Evolutionary conservation across 1,140 invertebrate genomes (phyloP), one percentile per base, ranked within the genome.

Genomic region (Tigriopus japonicus): DNA sequence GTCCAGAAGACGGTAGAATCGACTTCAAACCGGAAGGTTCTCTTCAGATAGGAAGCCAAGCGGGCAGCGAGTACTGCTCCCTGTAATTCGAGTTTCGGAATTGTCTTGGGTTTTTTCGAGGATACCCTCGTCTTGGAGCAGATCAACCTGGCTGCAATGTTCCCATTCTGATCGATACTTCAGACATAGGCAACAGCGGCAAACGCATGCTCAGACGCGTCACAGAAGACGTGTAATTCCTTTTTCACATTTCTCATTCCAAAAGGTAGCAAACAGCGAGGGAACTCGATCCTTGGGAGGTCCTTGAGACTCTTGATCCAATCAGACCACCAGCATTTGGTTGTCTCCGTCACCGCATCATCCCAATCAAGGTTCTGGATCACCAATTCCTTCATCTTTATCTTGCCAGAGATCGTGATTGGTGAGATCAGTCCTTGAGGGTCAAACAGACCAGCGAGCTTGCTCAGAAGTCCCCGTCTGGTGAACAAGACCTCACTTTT

Each of bases 11-110:
- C 12, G 12, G 28, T 35, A 42, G 28, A 3, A 13, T 54, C 7
- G 12, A 63, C 19, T 24, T 60, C 54, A 0, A 62, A 12, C 40
- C 51, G 15, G 10, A 62, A 52, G 6, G 53, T 17, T 15, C 63
- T 14, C 21, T 13, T 12, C 5, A 65, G 54, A 0, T 43, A 35
- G 0, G 41, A 52, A 17, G 28, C 28, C 28, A 71, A 54, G 6
- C 67, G 65, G 3, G 69, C 66, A 7, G 75, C 60, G 13, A 75
- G 52, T 1, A 69, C 49, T 9, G 74, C 74, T 12, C 68, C 74
- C 56, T 65, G 68, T n/a, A 77, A 63, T 66, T 78, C 76, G 17
- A 77, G 64, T 62, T 72, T 54, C 7, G 77, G 75, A 23, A 78
- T 67, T n/a, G 71, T 69, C 15, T 69, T 54, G 13, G 74, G 74